These are phyloP conservation scores for Mystacornis crossleyi DNA, from an alignment of 2,113 vertebrate species.

Conservation along the genomic window DNA sequence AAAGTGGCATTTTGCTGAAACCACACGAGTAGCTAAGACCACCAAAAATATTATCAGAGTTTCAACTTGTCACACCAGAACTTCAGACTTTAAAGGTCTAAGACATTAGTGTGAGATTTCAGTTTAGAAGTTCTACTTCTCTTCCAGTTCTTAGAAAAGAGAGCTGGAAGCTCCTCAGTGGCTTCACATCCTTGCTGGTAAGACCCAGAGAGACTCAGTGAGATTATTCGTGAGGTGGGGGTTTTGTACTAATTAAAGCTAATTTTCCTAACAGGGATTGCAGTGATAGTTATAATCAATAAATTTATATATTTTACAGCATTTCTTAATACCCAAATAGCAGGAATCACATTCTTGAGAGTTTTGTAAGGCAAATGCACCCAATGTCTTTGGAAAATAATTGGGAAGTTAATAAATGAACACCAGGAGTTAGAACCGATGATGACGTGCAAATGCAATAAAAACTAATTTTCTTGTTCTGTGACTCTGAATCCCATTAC, in stretches of 20 bases:
- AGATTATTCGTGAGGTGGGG: not conserved
- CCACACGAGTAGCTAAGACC: not conserved
- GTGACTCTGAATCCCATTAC: not conserved
- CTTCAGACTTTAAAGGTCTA: not conserved
- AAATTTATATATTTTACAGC: not conserved
- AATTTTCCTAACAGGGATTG: not conserved
- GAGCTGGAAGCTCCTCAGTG: accelerated
- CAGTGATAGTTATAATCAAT: not conserved
- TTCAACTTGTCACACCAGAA: not conserved
- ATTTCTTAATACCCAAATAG: not conserved
- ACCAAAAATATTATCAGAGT: not conserved
- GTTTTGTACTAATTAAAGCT: not conserved
- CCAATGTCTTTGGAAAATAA: not conserved
- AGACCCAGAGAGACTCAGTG: not conserved
- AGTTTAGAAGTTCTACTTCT: not conserved
- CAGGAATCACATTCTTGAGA: not conserved
- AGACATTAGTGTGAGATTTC: not conserved
- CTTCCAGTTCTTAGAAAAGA: not conserved
- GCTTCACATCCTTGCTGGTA: not conserved
- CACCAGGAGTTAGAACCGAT: not conserved
- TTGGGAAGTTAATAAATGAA: not conserved
- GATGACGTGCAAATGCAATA: not conserved
- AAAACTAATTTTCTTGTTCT: not conserved
- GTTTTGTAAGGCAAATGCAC: not conserved
- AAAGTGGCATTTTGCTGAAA: not conserved